phyloP scores from a whole-genome alignment of 2,888 invertebrate species.

The Dynastes grantii region DNA sequence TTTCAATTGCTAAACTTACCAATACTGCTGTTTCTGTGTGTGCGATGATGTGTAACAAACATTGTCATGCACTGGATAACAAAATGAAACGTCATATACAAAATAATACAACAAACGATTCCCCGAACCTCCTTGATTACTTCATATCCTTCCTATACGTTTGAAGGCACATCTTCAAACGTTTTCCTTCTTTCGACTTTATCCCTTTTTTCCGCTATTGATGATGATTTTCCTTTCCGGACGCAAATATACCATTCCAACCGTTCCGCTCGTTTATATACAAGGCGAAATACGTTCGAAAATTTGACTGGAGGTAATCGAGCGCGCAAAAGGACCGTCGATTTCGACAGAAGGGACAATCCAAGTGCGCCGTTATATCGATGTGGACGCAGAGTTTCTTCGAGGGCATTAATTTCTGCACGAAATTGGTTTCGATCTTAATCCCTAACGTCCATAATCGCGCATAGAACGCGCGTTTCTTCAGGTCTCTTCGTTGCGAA shows the following conservation, averaged over 20 bases:
- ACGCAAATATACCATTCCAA: not conserved
- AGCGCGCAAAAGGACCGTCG: conserved; percentile 13
- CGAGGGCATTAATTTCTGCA: conserved; percentile 20
- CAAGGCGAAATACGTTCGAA: not conserved
- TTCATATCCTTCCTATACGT: not conserved
- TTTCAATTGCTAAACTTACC: too few species aligned
- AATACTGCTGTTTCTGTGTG: too few species aligned
- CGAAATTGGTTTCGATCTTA: conserved; percentile 28
- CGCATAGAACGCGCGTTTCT: conserved; percentile 6
- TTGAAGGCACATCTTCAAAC: not conserved
- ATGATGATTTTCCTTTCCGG: not conserved
- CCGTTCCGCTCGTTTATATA: not conserved
- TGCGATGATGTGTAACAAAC: too few species aligned
- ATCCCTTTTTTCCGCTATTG: not conserved
- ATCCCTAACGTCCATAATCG: conserved; percentile 17
- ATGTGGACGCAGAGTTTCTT: too few species aligned
- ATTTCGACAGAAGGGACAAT: not conserved
- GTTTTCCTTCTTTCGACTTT: not conserved
- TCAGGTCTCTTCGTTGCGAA: not conserved
- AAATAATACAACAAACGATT: too few species aligned
- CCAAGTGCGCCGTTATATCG: not conserved
- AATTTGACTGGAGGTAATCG: conserved; percentile 20
- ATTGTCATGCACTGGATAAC: too few species aligned
- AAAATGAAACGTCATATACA: too few species aligned
- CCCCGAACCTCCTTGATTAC: not conserved